Evolutionary conservation across 2,797 vertebrate species (phyloP).

Genomic region (Pseudomugil tenellus): DNA sequence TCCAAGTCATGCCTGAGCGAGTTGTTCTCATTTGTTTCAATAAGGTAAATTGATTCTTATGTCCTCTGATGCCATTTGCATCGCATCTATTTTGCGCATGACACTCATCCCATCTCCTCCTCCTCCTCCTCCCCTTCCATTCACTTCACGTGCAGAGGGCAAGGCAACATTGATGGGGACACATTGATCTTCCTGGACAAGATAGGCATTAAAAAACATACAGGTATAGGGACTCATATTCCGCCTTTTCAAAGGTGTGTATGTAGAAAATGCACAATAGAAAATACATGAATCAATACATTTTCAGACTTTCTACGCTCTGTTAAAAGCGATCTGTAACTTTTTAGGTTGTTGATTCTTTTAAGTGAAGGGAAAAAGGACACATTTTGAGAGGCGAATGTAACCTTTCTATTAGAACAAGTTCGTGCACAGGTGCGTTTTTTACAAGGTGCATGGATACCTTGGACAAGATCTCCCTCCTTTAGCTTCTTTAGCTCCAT

Average conservation of each 20-base stretch:
- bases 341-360: neutral
- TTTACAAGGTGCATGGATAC: neutral
- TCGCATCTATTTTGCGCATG: conserved; percentile 77
- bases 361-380: neutral
- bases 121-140: conserved; percentile 54
- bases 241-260: conserved; percentile 18
- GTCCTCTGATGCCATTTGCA: conserved; percentile 81
- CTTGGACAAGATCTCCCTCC: too few species aligned
- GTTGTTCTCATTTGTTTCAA: conserved; percentile 85
- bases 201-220: conserved; percentile 35
- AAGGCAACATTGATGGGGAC: conserved; percentile 62
- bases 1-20: conserved; percentile 59
- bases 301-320: neutral
- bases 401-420: neutral
- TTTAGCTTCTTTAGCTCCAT: neutral
- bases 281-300: neutral
- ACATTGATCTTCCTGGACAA: conserved; percentile 66
- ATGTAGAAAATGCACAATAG: conserved; percentile 15
- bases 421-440: neutral
- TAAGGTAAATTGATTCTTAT: conserved; percentile 84
- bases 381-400: neutral
- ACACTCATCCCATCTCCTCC: conserved; percentile 59
- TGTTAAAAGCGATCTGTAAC: neutral
- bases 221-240: conserved; percentile 2
- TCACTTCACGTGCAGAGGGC: conserved; percentile 68